Percentiles rank a stretch among this genome's conserved stretches.
Evolutionary conservation across 2,888 invertebrate genomes (phyloP).

Genomic region (Xestia xanthographa): DNA sequence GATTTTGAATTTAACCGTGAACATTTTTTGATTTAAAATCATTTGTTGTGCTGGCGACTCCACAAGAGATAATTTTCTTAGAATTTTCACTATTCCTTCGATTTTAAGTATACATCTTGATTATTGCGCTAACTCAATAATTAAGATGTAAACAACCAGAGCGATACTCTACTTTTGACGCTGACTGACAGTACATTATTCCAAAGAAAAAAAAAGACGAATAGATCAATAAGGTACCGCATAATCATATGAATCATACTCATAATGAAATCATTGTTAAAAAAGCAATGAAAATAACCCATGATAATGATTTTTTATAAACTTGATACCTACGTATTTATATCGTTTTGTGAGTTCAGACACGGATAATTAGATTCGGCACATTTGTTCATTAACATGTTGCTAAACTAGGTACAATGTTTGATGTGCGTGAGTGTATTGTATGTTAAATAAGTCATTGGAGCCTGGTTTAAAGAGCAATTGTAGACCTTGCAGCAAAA

Average conservation of each 20-base stretch:
- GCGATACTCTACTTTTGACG: background rate
- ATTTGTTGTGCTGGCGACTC: too few relatives aligned
- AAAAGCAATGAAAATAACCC: constrained; percentile 13
- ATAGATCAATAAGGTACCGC: background rate
- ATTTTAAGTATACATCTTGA: background rate
- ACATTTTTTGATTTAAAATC: too few relatives aligned
- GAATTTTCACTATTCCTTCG: background rate
- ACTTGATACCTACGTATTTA: too few relatives aligned
- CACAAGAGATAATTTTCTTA: background rate
- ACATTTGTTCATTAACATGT: constrained; percentile 20
- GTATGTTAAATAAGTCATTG: background rate
- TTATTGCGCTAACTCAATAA: background rate
- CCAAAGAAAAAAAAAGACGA: background rate
- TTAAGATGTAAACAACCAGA: too few relatives aligned
- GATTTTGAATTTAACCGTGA: too few relatives aligned
- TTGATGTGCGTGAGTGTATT: background rate
- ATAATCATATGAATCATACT: background rate
- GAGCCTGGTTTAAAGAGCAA: background rate
- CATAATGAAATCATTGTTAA: background rate
- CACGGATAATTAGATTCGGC: constrained; percentile 8
- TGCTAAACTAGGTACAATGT: constrained; percentile 10
- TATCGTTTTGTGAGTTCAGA: constrained; percentile 24
- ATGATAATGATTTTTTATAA: background rate
- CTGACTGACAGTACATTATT: background rate
- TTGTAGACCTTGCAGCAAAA: too few relatives aligned